These are phyloP conservation scores for Polyploca ridens DNA, from an alignment of 2,888 invertebrate species.

Conservation along the genomic window DNA sequence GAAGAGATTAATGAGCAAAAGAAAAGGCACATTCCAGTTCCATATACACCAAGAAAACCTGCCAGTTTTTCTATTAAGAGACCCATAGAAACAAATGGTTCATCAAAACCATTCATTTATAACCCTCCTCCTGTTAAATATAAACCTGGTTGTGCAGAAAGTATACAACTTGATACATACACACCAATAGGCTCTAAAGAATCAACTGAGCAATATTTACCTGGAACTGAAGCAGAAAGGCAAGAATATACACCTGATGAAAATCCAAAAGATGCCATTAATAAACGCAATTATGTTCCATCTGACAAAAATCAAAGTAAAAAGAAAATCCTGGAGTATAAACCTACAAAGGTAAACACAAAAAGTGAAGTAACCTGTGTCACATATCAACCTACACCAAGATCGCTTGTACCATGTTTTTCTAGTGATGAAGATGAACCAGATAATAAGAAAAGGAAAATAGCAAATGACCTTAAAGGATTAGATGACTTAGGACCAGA, in stretches of 20 bases:
- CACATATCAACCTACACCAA: constrained; percentile 78
- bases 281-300: constrained; percentile 72
- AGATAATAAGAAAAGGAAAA: constrained; percentile 64
- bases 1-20: constrained; percentile 67
- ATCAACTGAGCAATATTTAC: constrained; percentile 70
- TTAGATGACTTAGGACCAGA: constrained; percentile 78
- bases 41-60: constrained; percentile 80
- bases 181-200: constrained; percentile 69
- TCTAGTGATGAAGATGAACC: constrained; percentile 82
- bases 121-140: constrained; percentile 70
- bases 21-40: constrained; percentile 79
- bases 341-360: constrained; percentile 65
- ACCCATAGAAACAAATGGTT: constrained; percentile 64
- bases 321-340: constrained; percentile 76
- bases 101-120: constrained; percentile 71
- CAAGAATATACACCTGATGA: constrained; percentile 70
- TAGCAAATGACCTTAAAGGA: constrained; percentile 69
- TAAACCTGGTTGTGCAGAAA: constrained; percentile 69
- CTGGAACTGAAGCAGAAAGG: constrained; percentile 66
- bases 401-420: constrained; percentile 74
- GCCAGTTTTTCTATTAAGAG: constrained; percentile 65
- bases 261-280: constrained; percentile 43
- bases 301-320: constrained; percentile 69
- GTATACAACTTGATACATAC: constrained; percentile 65
- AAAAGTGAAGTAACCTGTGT: constrained; percentile 57